Conservation (phyloP, 2,113 vertebrate species). For the Gorsachius goisagi region DNA sequence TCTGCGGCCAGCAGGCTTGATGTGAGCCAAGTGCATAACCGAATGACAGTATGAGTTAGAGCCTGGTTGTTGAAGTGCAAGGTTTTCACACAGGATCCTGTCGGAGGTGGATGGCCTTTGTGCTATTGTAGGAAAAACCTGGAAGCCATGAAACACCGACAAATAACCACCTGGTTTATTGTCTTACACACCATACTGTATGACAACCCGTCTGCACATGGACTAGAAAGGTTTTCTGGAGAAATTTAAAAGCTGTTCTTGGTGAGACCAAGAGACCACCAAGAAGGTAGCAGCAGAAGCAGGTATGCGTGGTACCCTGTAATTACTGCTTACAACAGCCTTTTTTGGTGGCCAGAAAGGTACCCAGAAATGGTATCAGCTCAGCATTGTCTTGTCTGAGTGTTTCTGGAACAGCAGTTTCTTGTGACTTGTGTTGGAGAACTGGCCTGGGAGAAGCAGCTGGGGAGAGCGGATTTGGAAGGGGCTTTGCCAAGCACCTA, state of each 20-base stretch:
- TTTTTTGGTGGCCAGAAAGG: neutral
- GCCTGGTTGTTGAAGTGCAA: neutral
- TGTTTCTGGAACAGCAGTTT: neutral
- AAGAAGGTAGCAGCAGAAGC: neutral
- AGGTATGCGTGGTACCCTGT: neutral
- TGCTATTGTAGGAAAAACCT: neutral
- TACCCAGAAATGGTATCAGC: neutral
- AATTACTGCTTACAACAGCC: neutral
- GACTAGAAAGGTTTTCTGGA: neutral
- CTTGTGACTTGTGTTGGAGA: neutral
- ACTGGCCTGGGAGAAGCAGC: neutral
- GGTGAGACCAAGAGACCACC: neutral
- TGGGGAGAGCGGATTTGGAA: neutral
- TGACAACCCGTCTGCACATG: fast-evolving
- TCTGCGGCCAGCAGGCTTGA: neutral
- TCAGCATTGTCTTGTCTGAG: neutral
- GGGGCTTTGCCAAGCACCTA: neutral
- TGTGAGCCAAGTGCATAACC: neutral
- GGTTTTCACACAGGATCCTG: neutral
- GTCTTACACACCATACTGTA: neutral
- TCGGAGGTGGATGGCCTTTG: neutral
- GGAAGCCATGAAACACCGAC: neutral
- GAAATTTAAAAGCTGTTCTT: neutral
- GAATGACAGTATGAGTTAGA: neutral
- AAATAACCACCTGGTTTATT: neutral